Evolutionary conservation across 2,113 vertebrate genomes (phyloP).

Genomic region (Plecotus auritus): DNA sequence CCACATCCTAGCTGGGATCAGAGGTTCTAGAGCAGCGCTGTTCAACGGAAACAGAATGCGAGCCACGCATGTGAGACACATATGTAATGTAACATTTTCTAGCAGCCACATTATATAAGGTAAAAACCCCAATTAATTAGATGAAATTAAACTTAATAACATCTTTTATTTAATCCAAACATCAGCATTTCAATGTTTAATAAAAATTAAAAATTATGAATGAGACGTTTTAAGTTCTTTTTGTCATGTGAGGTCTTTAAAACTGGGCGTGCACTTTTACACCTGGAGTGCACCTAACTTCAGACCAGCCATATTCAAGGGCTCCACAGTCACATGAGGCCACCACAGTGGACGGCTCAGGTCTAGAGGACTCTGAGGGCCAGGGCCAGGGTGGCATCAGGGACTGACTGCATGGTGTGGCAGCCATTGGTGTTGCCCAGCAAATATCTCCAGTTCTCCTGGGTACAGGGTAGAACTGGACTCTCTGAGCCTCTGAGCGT

Average conservation of each 20-base stretch:
- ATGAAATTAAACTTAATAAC: neutral
- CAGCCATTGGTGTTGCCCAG: neutral
- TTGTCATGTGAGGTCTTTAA: neutral
- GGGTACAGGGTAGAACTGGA: neutral
- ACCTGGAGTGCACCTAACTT: neutral
- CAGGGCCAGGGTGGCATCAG: neutral
- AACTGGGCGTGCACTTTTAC: neutral
- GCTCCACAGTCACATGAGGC: rapidly evolving
- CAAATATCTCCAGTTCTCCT: neutral
- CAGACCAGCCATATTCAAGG: neutral
- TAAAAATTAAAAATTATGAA: neutral
- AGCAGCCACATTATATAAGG: neutral
- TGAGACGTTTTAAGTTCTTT: neutral
- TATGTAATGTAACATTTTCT: neutral
- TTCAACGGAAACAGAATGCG: neutral
- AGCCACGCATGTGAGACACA: neutral
- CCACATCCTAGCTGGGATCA: neutral
- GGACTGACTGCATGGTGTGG: too few species aligned
- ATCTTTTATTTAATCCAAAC: neutral
- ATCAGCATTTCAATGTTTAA: neutral
- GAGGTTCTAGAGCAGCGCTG: neutral
- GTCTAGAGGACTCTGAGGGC: neutral
- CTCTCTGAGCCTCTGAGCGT: neutral
- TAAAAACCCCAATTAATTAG: neutral
- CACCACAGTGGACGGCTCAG: rapidly evolving